A percentile compares a stretch with the other conserved stretches of the same genome.
These are phyloP conservation scores for Julus scanicus DNA, from an alignment of 2,888 invertebrate genomes.

Conservation along the genomic window DNA sequence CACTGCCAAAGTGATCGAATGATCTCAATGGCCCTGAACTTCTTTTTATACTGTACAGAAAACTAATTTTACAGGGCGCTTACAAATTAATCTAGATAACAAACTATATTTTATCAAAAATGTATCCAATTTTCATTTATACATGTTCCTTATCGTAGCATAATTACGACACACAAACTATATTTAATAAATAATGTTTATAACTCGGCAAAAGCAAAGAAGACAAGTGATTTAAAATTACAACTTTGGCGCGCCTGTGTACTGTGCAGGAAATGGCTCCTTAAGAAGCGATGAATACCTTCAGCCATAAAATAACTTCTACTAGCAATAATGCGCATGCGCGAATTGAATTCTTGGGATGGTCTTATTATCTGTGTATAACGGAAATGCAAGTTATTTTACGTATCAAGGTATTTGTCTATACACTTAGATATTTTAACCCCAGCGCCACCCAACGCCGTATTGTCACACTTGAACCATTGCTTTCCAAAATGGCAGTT, in stretches of 20 bases:
- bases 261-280: too few species aligned
- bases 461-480: not conserved
- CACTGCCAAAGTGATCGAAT: not conserved
- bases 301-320: too few species aligned
- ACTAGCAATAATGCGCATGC: too few species aligned
- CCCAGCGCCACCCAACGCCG: not conserved
- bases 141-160: not conserved
- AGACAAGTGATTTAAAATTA: not conserved
- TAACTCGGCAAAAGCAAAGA: not conserved
- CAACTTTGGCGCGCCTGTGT: not conserved
- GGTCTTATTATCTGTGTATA: too few species aligned
- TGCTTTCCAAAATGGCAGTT: conserved; percentile 32
- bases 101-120: not conserved
- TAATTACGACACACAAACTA: not conserved
- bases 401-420: too few species aligned
- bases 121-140: not conserved
- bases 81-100: not conserved
- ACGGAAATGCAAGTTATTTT: too few species aligned
- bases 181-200: not conserved
- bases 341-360: too few species aligned
- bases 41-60: not conserved
- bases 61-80: not conserved
- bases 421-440: too few species aligned
- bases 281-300: too few species aligned
- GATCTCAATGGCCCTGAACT: not conserved